Percentiles rank a stretch among this genome's conserved stretches.
These are phyloP conservation scores for Papilio protenor DNA, from an alignment of 2,888 invertebrate species.

Conservation along the genomic window DNA sequence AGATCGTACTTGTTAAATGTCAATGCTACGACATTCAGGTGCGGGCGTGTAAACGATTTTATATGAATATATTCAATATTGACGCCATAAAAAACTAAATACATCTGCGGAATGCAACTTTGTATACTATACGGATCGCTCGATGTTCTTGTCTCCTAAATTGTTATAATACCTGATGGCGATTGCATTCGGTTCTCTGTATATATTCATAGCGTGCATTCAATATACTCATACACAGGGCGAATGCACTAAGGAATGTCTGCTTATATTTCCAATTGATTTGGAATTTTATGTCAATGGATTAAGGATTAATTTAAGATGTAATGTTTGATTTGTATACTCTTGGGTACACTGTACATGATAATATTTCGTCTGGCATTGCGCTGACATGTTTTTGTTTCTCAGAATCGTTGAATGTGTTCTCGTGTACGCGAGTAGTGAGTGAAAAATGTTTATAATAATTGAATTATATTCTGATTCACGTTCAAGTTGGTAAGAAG, in stretches of 20 bases:
- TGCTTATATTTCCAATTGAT: background rate
- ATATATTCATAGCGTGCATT: conserved; percentile 34
- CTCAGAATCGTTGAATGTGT: conserved; percentile 22
- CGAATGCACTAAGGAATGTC: conserved; percentile 1
- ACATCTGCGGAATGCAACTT: conserved; percentile 39
- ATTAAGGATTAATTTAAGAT: conserved; percentile 26
- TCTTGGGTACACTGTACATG: conserved; percentile 27
- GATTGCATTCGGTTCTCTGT: conserved; percentile 36
- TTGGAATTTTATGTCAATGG: background rate
- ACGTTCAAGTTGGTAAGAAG: background rate
- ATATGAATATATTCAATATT: conserved; percentile 54
- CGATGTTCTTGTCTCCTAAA: conserved; percentile 69
- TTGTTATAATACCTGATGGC: conserved; percentile 51
- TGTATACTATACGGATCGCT: conserved; percentile 47
- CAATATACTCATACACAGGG: conserved; percentile 36
- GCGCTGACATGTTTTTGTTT: conserved; percentile 25
- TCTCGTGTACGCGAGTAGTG: background rate
- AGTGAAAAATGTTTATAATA: background rate
- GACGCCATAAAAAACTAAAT: conserved; percentile 55
- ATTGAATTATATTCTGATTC: background rate
- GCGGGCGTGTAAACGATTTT: conserved; percentile 46
- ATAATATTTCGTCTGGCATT: conserved; percentile 42
- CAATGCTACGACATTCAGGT: conserved; percentile 35
- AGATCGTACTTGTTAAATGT: conserved; percentile 34
- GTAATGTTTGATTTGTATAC: background rate